Evolutionary conservation across 2,888 invertebrate species (phyloP).

Genomic region (Agapostemon virescens): DNA sequence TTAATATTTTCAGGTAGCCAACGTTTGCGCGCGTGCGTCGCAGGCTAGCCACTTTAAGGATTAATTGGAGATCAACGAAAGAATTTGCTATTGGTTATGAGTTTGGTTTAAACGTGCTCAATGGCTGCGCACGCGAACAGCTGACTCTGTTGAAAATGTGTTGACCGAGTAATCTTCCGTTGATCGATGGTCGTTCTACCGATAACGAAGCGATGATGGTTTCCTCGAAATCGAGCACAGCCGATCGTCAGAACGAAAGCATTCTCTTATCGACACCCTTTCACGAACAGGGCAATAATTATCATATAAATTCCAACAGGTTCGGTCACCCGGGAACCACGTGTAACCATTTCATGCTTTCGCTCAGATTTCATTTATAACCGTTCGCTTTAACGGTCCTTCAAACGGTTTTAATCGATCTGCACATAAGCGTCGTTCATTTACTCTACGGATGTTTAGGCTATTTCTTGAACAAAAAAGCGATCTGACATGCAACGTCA

Average conservation of each 20-base stretch:
- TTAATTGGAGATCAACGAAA: not conserved
- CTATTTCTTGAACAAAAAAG: not conserved
- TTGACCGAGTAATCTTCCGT: not conserved
- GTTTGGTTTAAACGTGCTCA: not conserved
- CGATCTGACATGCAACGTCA: not conserved
- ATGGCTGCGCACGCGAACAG: not conserved
- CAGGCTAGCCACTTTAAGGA: too few relatives aligned
- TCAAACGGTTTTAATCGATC: not conserved
- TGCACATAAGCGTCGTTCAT: not conserved
- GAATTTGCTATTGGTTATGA: not conserved
- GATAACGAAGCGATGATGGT: not conserved
- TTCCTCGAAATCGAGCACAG: not conserved
- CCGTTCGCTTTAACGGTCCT: not conserved
- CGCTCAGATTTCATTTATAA: slow-evolving; percentile 9
- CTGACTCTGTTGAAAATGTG: not conserved
- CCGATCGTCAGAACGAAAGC: slow-evolving; percentile 13
- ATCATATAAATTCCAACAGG: slow-evolving; percentile 45
- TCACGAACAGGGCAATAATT: slow-evolving; percentile 22
- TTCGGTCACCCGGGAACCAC: slow-evolving; percentile 13
- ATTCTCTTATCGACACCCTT: slow-evolving; percentile 24
- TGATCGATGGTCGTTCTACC: slow-evolving; percentile 1
- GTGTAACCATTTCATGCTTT: not conserved
- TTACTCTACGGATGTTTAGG: not conserved
- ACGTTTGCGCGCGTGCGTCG: too few relatives aligned
- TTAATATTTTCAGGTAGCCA: too few relatives aligned